These are phyloP conservation scores for Clunio marinus DNA, from an alignment of 2,888 invertebrate species.

Conservation along the genomic window DNA sequence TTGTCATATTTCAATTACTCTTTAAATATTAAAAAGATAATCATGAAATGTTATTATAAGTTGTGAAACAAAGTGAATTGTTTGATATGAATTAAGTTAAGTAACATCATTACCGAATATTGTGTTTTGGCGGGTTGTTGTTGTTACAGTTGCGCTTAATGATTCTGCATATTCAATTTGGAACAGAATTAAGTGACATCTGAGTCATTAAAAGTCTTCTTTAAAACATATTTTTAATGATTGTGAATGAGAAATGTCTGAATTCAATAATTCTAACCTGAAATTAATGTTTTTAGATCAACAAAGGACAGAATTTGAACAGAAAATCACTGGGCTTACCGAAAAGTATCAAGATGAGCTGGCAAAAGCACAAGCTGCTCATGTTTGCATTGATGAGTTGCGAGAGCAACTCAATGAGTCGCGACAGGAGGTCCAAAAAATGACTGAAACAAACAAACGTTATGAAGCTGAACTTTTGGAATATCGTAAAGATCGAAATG, in stretches of 20 bases:
- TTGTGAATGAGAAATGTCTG: too few relatives aligned
- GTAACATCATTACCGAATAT: too few relatives aligned
- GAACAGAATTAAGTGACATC: background rate
- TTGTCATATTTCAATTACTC: too few relatives aligned
- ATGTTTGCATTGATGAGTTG: slow-evolving; percentile 61
- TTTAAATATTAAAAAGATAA: too few relatives aligned
- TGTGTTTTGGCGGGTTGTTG: too few relatives aligned
- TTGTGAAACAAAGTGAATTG: too few relatives aligned
- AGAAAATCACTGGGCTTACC: slow-evolving; percentile 56
- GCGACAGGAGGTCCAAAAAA: slow-evolving; percentile 60
- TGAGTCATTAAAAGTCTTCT: too few relatives aligned
- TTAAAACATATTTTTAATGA: too few relatives aligned
- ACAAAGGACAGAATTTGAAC: slow-evolving; percentile 55
- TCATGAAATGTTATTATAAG: too few relatives aligned
- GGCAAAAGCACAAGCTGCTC: slow-evolving; percentile 59
- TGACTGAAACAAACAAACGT: slow-evolving; percentile 60
- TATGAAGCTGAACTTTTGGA: slow-evolving; percentile 64
- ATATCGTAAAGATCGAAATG: slow-evolving; percentile 65
- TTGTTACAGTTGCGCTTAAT: too few relatives aligned
- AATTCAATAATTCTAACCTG: slow-evolving; percentile 5
- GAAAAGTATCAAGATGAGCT: slow-evolving; percentile 62
- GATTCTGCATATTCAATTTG: background rate
- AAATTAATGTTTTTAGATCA: slow-evolving; percentile 53
- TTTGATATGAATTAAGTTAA: too few relatives aligned
- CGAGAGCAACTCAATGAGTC: slow-evolving; percentile 61